phyloP scores from a whole-genome alignment of 2,113 vertebrate genomes.

The Sylvia atricapilla region DNA sequence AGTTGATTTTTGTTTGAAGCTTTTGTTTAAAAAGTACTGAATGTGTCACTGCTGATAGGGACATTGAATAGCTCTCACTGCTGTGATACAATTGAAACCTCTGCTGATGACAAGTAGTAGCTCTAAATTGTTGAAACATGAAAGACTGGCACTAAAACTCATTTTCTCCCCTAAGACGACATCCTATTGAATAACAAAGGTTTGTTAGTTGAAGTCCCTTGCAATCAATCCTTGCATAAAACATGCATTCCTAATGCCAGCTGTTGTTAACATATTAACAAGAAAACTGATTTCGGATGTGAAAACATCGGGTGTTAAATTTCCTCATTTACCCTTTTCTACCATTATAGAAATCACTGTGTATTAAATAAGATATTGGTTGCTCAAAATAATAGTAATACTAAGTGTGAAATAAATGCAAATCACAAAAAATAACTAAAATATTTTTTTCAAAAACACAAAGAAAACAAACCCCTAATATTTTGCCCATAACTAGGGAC shows the following conservation, averaged over 20 bases:
- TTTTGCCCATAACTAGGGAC: neutral
- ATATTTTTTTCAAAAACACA: neutral
- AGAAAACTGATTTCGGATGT: neutral
- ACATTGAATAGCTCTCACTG: neutral
- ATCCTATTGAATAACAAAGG: neutral
- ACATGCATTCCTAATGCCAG: neutral
- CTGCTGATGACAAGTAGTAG: constrained; percentile 3
- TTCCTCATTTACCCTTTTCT: neutral
- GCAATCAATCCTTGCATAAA: constrained; percentile 12
- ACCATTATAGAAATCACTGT: neutral
- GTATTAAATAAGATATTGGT: neutral
- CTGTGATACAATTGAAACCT: neutral
- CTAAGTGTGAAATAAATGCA: neutral
- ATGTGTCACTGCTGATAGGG: neutral
- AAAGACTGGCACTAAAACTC: neutral
- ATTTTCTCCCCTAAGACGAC: neutral
- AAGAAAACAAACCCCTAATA: neutral
- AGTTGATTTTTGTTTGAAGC: neutral
- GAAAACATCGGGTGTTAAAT: neutral
- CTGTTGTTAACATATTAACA: neutral
- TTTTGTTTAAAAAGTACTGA: constrained; percentile 1
- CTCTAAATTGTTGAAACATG: neutral
- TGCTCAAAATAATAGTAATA: neutral
- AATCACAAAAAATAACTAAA: neutral
- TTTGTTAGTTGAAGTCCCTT: neutral